Evolutionary conservation across 1,140 invertebrate species (phyloP).

Genomic region (Zaprionus lachaisei): DNA sequence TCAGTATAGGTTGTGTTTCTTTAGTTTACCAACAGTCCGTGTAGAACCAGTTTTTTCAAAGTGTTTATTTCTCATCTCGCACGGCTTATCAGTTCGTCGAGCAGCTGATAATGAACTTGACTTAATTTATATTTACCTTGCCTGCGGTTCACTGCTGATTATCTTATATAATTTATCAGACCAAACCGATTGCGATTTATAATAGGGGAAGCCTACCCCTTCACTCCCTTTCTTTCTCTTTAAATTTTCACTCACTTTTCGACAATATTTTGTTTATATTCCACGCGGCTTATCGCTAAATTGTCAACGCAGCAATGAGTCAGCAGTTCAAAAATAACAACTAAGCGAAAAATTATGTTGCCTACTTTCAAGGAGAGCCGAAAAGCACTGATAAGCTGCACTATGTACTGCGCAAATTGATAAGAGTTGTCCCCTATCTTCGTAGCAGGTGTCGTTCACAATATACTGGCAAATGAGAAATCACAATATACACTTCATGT

Average conservation of each 20-base stretch:
- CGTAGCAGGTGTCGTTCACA: background rate
- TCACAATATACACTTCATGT: constrained; percentile 3
- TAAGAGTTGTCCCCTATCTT: constrained; percentile 11
- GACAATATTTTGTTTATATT: constrained; percentile 12
- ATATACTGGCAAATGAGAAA: constrained; percentile 27
- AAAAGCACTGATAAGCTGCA: background rate
- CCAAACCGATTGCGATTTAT: background rate
- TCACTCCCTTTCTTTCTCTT: background rate
- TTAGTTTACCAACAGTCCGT: background rate
- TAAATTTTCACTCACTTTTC: constrained; percentile 7
- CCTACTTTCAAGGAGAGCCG: constrained; percentile 15
- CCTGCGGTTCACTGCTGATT: constrained; percentile 10
- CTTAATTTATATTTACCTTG: background rate
- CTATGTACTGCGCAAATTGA: background rate
- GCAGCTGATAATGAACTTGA: constrained; percentile 11
- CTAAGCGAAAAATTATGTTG: constrained; percentile 7
- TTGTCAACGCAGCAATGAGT: constrained; percentile 1
- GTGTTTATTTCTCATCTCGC: constrained; percentile 1
- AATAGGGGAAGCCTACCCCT: background rate
- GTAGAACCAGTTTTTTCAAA: too few species aligned
- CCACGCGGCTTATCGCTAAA: constrained; percentile 13
- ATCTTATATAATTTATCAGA: constrained; percentile 12
- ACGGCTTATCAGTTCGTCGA: constrained; percentile 9
- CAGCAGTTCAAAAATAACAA: constrained; percentile 10
- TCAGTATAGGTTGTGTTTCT: background rate